phyloP scores from a whole-genome alignment of 2,888 invertebrate genomes.

The Xestia sexstrigata region DNA sequence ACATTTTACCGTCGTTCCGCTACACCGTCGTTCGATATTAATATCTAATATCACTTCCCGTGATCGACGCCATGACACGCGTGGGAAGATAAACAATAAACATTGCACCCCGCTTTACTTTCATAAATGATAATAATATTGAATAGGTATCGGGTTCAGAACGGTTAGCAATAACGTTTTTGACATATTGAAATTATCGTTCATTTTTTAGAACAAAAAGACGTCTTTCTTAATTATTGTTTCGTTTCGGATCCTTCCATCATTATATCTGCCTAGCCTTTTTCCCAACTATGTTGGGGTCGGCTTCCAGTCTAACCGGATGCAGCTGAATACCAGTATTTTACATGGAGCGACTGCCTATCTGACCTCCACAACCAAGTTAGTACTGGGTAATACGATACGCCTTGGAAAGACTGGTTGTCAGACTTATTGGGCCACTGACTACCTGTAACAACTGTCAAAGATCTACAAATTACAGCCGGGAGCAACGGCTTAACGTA shows the following conservation, averaged over 20 bases:
- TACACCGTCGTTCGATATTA: slow-evolving; percentile 34
- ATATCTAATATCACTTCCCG: slow-evolving; percentile 54
- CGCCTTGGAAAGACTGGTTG: no score
- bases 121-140: slow-evolving; percentile 18
- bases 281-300: no score
- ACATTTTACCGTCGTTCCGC: slow-evolving; percentile 22
- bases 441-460: no score
- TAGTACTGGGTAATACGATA: no score
- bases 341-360: no score
- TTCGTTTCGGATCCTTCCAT: background rate
- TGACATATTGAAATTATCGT: background rate
- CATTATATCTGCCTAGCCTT: no score
- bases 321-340: no score
- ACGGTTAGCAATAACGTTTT: background rate
- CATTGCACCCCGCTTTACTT: slow-evolving; percentile 49
- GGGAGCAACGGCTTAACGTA: no score
- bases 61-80: slow-evolving; percentile 53
- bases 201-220: background rate
- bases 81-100: slow-evolving; percentile 63
- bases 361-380: no score
- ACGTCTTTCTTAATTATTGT: background rate
- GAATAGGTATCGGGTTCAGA: slow-evolving; percentile 13
- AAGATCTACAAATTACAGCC: no score
- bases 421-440: no score
- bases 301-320: no score